Conservation (phyloP, 2,797 vertebrate species). For the Bradypus variegatus region DNA sequence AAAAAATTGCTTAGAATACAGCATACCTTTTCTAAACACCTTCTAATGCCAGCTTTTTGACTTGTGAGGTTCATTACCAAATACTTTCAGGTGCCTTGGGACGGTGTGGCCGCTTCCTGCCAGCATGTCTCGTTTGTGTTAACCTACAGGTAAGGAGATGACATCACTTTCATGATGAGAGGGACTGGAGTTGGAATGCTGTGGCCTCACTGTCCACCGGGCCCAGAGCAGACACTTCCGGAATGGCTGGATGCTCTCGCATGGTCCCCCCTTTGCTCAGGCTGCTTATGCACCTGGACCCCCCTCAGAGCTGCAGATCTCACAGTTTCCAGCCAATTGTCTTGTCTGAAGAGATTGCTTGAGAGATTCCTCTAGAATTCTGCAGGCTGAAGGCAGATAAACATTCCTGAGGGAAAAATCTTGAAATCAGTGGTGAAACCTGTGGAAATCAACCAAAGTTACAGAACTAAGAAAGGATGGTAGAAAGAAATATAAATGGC, state of each 20-base stretch:
- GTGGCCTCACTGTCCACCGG: neutral
- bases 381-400: neutral
- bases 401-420: neutral
- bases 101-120: neutral
- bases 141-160: neutral
- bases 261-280: neutral
- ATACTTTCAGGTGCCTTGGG: neutral
- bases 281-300: neutral
- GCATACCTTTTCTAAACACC: neutral
- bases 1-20: neutral
- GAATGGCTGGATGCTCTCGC: slow-evolving; percentile 30
- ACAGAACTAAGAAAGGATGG: neutral
- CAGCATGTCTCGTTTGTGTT: neutral
- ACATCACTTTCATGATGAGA: slow-evolving; percentile 6
- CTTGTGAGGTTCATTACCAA: neutral
- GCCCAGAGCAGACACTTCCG: slow-evolving; percentile 32
- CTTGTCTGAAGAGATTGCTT: neutral
- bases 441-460: neutral
- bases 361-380: neutral
- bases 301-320: neutral
- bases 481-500: neutral
- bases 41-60: neutral
- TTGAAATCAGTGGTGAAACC: neutral
- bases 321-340: neutral
- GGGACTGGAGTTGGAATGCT: neutral